Evolutionary conservation across 2,797 vertebrate species (phyloP), one percentile per base, ranked within the genome.

Genomic region (Vireo griseus): DNA sequence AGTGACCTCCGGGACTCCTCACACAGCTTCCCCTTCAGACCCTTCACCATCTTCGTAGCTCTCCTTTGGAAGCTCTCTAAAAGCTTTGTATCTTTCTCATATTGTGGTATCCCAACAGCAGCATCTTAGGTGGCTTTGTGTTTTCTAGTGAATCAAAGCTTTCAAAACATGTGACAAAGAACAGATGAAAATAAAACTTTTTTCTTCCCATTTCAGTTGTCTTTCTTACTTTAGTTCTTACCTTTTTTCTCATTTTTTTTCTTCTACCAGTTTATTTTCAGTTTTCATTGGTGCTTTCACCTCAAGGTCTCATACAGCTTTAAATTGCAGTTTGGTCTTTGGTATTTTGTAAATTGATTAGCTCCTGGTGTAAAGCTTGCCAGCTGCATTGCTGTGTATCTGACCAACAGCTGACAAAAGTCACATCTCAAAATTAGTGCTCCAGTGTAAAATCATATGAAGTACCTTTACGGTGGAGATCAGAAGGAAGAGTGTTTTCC

Each of bases 331-430:
- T 72, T 67, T 86, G 28, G 10, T 13, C 28, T 37, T 67, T 61
- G n/a, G 8, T 48, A 19, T 52, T 68, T 74, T 4, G 4, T 45
- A 16, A 78, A 48, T 71, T 11, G 11, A 18, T 77, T 44, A 18
- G 2, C 42, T 59, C 2, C 16, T 3, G 1, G 10, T 45, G 13
- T 58, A 25, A 58, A 63, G 10, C 77, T 74, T 86, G 7, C 28
- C 15, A 12, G 22, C 37, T 62, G 15, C 11, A 4, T 33, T 62
- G 42, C 28, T 1, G 0, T 45, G 29, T 47, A 7, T 62, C 55
- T 74, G 61, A 48, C 42, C 52, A 83, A 28, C 17, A 66, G 19
- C 35, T 75, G 44, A 40, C 31, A 59, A 51, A 74, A 88, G 14
- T 15, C 26, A 35, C 5, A 4, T 65, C n/a, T 45, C 39, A 84